Percentiles rank a stretch among this genome's conserved stretches.
Conservation (phyloP, 2,113 vertebrate genomes). For the Sylvietta virens region DNA sequence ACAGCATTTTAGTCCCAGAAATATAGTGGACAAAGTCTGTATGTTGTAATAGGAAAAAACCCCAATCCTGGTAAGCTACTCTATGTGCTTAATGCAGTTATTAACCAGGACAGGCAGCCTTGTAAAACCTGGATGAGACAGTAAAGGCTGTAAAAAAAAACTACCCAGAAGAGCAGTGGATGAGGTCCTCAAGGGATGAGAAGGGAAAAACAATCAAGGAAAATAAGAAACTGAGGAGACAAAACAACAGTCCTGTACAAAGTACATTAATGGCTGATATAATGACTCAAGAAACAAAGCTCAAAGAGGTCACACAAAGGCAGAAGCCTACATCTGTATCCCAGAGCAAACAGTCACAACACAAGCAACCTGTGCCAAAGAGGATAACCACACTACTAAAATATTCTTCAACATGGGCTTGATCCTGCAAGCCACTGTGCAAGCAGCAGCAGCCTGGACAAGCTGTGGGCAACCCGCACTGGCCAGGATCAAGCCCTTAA, state of each 20-base stretch:
- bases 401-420: background rate
- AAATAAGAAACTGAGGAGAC: background rate
- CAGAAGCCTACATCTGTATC: background rate
- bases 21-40: background rate
- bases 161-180: background rate
- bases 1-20: background rate
- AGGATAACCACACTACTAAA: background rate
- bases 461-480: background rate
- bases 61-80: background rate
- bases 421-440: background rate
- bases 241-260: background rate
- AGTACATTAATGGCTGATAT: background rate
- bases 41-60: background rate
- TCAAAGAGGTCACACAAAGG: background rate
- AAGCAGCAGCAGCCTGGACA: background rate
- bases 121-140: background rate
- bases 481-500: background rate
- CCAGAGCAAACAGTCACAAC: background rate
- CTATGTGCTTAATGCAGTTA: background rate
- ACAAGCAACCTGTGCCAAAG: background rate
- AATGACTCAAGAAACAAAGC: background rate
- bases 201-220: background rate
- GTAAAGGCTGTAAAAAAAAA: background rate
- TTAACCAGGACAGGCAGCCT: background rate
- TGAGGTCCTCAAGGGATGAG: background rate